Evolutionary conservation across 1,140 invertebrate species (phyloP).

Genomic region (Onthophagus taurus): DNA sequence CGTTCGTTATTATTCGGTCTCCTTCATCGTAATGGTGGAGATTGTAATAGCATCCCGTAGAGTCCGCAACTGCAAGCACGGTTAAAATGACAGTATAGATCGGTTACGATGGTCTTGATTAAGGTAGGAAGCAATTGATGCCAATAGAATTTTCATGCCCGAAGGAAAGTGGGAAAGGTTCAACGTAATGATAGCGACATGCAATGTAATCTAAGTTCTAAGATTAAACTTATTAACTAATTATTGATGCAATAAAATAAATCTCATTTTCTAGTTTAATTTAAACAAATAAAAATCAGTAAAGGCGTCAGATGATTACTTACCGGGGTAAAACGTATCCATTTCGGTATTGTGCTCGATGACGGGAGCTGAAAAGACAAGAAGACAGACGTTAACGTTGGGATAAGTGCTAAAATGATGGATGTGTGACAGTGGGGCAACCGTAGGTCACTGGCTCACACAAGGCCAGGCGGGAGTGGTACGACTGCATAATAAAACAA

Average conservation of each 20-base stretch:
- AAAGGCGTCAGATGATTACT: slow-evolving; percentile 11
- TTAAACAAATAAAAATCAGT: not conserved
- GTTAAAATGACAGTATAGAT: too few species aligned
- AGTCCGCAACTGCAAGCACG: slow-evolving; percentile 36
- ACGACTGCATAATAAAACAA: slow-evolving; percentile 13
- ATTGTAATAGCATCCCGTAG: slow-evolving; percentile 83
- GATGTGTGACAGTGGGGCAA: slow-evolving; percentile 18
- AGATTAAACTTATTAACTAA: too few species aligned
- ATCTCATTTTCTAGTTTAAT: too few species aligned
- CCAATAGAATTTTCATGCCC: too few species aligned
- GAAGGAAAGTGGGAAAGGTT: too few species aligned
- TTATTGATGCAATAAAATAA: too few species aligned
- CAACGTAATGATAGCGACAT: too few species aligned
- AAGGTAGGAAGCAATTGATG: too few species aligned
- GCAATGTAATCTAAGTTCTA: too few species aligned
- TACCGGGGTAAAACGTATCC: slow-evolving; percentile 35
- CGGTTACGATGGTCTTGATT: too few species aligned
- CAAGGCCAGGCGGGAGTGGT: slow-evolving; percentile 16
- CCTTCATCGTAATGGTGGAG: slow-evolving; percentile 88
- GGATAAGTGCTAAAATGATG: not conserved
- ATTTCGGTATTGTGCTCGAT: slow-evolving; percentile 32
- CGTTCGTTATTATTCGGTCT: slow-evolving; percentile 86
- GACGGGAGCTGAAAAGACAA: slow-evolving; percentile 32
- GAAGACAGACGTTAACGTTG: not conserved
- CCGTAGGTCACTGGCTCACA: slow-evolving; percentile 19